Evolutionary conservation across 1,140 invertebrate genomes (phyloP), one percentile per base, ranked within the genome.

Genomic region (Ephestia elutella): DNA sequence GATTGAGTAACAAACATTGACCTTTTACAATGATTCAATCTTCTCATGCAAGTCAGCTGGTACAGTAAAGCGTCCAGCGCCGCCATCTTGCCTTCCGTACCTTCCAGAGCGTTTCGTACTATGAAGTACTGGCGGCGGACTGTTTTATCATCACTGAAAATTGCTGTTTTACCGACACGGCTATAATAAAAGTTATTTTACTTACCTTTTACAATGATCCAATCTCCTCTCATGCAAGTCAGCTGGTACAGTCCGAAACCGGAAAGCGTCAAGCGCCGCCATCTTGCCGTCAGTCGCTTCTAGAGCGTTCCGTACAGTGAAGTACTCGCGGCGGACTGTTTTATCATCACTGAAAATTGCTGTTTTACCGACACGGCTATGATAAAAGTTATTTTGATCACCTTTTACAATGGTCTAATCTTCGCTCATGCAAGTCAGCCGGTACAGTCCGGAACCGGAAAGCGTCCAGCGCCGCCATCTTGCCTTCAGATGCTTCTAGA

Each of bases 271-370:
- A 9, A 78, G 30, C 11, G 70, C 68, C 11, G 78, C 72, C 62
- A 80, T 56, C 20, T 73, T 71, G 1, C 70, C 77, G 13, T 78
- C 65, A 0, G 78, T 71, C 5, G 79, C 75, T 25, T 85, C 86
- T 19, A 89, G 65, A 11, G 76, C 77, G 15, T 59, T 78, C 57
- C 81, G 81, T 53, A 80, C 78, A 0, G 74, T 62, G 71, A 80
- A 89, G 63, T 89, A 89, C 62, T 90, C 88, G 21, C 86, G 79
- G 57, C 89, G 87, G 0, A 90, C 80, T n/a, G 85, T 11, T 20
- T 20, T 44, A 9, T 50, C 25, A 17, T 13, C 51, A 11, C 0
- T n/a, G n/a, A n/a, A n/a, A n/a, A n/a, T n/a, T n/a, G n/a, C n/a
- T n/a, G n/a, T n/a, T n/a, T n/a, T n/a, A n/a, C n/a, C n/a, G n/a